Evolutionary conservation across 2,797 vertebrate species (phyloP), one percentile per base, ranked within the genome.

Genomic region (Monodelphis domestica): DNA sequence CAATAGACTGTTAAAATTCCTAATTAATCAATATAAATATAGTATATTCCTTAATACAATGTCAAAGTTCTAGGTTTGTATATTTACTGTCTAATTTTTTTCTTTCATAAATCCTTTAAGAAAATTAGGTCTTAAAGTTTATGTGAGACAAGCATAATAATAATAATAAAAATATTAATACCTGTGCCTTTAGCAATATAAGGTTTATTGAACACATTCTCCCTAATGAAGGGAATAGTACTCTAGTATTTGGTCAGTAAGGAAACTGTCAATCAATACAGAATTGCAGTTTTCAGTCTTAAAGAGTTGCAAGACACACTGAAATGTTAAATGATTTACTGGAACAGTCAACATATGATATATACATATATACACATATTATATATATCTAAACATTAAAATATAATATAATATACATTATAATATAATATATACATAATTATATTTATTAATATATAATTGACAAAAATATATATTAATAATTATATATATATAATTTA

Each of bases 1-100:
- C 70, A 59, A 33, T 51, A 87, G 91, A 91, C 17, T 11, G 33
- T 12, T 89, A 30, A 94, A 63, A 57, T 91, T 38, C 53, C 17
- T 57, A 51, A 95, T 91, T 9, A 94, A 90, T 84, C 51, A 24
- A 51, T 38, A 89, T 38, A 93, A 91, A 92, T n/a, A 4, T 17
- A 56, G 56, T 52, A 17, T 21, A 90, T 5, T 57, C 54, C n/a
- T 53, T 90, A 94, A 93, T 38, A 92, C 54, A 89, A 91, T 57
- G 89, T 26, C 87, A 59, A 90, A 29, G 38, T 90, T 38, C 24
- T n/a, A 38, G 51, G 89, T 88, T 95, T 53, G 53, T 59, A 92
- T 92, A 94, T 96, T 95, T 96, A 96, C 95, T 88, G 57, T 88
- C 56, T 56, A 93, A 94, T 87, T 95, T 95, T 95, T 96, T 96